These are phyloP conservation scores for Oncopeltus fasciatus DNA, from an alignment of 1,140 invertebrate genomes.

Conservation along the genomic window DNA sequence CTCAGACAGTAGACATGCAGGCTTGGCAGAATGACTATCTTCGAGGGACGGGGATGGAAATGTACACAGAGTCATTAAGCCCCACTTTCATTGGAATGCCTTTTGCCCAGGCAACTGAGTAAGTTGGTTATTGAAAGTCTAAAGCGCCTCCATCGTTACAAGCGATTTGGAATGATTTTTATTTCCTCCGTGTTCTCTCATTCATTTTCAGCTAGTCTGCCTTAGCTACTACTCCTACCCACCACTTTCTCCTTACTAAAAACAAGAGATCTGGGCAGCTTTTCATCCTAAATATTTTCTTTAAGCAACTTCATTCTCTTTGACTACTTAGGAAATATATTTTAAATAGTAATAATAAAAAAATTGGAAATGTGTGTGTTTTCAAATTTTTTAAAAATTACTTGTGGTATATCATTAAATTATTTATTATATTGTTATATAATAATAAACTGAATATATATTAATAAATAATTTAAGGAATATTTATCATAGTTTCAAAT, in stretches of 20 bases:
- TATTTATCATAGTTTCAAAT: no score
- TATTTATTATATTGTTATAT: no score
- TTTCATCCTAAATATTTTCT: background rate
- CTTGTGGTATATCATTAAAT: no score
- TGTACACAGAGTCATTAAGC: slow-evolving; percentile 97
- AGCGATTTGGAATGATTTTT: slow-evolving; percentile 17
- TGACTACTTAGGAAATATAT: no score
- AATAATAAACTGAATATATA: no score
- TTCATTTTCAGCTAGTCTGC: background rate
- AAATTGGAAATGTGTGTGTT: no score
- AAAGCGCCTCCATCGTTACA: slow-evolving; percentile 10
- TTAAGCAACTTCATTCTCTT: no score
- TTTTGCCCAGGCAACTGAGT: slow-evolving; percentile 95
- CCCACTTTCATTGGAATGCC: slow-evolving; percentile 92
- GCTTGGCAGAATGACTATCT: slow-evolving; percentile 98
- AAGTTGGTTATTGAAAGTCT: slow-evolving; percentile 44
- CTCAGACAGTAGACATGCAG: slow-evolving; percentile 53
- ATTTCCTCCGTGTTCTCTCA: background rate
- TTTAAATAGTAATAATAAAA: no score
- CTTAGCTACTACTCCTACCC: background rate
- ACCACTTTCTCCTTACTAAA: background rate
- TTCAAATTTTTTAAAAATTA: no score
- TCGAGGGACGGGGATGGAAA: slow-evolving; percentile 96
- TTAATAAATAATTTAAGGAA: no score
- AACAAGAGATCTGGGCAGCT: background rate